Evolutionary conservation across 2,888 invertebrate species (phyloP).

Genomic region (Tetrapedia diversipes): DNA sequence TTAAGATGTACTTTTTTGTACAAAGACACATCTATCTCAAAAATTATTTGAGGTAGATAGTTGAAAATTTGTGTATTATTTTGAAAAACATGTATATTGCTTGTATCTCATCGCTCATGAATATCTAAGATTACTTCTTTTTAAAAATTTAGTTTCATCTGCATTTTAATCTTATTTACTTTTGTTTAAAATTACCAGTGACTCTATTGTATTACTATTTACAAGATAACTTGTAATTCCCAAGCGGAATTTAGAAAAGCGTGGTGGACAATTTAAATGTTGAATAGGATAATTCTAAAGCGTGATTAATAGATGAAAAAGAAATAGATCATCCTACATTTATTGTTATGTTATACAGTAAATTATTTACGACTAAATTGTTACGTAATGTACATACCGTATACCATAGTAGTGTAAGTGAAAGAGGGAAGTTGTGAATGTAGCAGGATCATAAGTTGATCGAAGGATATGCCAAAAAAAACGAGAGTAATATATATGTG

Average conservation of each 20-base stretch:
- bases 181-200: not conserved
- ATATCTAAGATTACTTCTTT: not conserved
- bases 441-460: slow-evolving; percentile 71
- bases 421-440: slow-evolving; percentile 50
- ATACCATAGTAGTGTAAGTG: slow-evolving; percentile 49
- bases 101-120: not conserved
- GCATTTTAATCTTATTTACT: not conserved
- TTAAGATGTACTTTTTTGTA: not conserved
- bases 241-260: slow-evolving; percentile 5
- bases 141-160: not conserved
- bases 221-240: slow-evolving; percentile 6
- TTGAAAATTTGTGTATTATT: not conserved
- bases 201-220: not conserved
- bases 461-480: slow-evolving; percentile 81
- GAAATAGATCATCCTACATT: slow-evolving; percentile 44
- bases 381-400: slow-evolving; percentile 68
- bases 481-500: slow-evolving; percentile 72
- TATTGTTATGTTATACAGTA: slow-evolving; percentile 64
- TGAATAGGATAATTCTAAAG: slow-evolving; percentile 24
- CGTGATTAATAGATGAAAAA: slow-evolving; percentile 32
- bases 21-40: not conserved
- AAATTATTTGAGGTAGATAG: not conserved
- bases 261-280: slow-evolving; percentile 32
- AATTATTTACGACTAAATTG: slow-evolving; percentile 68
- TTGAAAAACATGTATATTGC: not conserved